A percentile compares a stretch with the other conserved stretches of the same genome.
Evolutionary conservation across 2,888 invertebrate species (phyloP).

Genomic region (Carcina quercana): DNA sequence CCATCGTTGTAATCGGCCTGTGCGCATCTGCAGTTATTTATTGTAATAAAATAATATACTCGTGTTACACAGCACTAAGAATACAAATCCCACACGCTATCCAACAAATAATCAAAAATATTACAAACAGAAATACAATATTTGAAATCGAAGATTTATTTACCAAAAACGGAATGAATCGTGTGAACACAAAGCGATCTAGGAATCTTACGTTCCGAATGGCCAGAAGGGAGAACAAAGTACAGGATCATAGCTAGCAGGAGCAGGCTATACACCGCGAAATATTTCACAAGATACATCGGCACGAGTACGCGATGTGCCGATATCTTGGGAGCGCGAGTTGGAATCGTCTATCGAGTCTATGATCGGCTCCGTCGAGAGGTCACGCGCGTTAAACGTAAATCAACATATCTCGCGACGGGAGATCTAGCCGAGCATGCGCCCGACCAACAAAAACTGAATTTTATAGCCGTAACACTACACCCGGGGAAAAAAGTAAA

Average conservation of each 20-base stretch:
- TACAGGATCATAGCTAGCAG: conserved; percentile 21
- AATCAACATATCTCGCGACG: conserved; percentile 74
- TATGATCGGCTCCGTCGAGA: conserved; percentile 67
- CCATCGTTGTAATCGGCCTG: too few relatives aligned
- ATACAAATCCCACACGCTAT: too few relatives aligned
- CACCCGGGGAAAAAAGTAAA: conserved; percentile 63
- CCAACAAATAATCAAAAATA: too few relatives aligned
- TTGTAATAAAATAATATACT: too few relatives aligned
- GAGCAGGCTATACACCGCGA: conserved; percentile 45
- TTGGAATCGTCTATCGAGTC: conserved; percentile 69
- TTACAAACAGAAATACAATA: conserved; percentile 6
- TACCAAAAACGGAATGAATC: conserved; percentile 24
- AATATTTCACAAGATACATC: conserved; percentile 70
- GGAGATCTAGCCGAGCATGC: conserved; percentile 67
- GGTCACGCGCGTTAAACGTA: conserved; percentile 74
- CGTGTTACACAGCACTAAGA: too few relatives aligned
- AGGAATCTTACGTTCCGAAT: conserved; percentile 52
- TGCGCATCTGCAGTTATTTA: too few relatives aligned
- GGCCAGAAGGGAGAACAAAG: conserved; percentile 37
- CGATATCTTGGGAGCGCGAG: conserved; percentile 63
- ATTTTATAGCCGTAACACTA: conserved; percentile 69
- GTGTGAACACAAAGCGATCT: conserved; percentile 63
- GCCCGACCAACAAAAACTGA: conserved; percentile 66
- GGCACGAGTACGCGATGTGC: conserved; percentile 68
- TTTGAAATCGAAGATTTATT: conserved; percentile 17